Percentiles rank a stretch among this genome's conserved stretches.
phyloP scores from a whole-genome alignment of 2,888 invertebrate genomes.

The Balanococcus diminutus region DNA sequence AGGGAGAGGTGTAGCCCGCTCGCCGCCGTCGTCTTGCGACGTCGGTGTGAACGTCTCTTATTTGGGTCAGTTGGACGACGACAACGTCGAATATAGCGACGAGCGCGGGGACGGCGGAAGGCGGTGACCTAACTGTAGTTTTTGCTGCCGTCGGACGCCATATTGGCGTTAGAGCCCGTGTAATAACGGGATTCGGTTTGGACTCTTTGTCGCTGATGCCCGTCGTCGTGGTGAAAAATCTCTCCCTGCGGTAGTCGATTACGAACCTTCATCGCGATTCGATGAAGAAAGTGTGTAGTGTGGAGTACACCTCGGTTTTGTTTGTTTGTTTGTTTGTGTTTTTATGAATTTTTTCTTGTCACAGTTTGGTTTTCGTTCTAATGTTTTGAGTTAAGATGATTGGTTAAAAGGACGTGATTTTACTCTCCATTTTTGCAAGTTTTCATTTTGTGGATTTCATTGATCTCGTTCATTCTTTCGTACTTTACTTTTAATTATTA shows the following conservation, averaged over 20 bases:
- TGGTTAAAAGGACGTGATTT: background rate
- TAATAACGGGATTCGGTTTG: conserved; percentile 42
- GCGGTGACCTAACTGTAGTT: conserved; percentile 48
- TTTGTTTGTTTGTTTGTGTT: background rate
- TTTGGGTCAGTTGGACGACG: conserved; percentile 54
- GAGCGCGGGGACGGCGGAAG: background rate
- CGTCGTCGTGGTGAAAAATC: conserved; percentile 25
- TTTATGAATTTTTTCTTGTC: background rate
- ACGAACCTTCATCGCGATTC: background rate
- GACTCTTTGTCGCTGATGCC: conserved; percentile 40
- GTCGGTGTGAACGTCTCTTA: conserved; percentile 53
- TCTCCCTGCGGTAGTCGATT: conserved; percentile 19
- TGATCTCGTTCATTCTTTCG: background rate
- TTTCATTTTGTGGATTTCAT: background rate
- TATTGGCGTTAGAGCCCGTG: conserved; percentile 39
- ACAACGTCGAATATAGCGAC: conserved; percentile 13
- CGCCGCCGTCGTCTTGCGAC: conserved; percentile 38
- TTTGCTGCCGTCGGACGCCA: conserved; percentile 38
- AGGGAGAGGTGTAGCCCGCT: background rate
- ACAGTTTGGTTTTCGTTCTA: background rate
- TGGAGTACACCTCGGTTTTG: background rate
- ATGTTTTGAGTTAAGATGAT: background rate
- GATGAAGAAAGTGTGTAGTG: background rate
- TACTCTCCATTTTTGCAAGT: background rate
- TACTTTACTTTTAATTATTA: background rate